Evolutionary conservation across 2,797 vertebrate genomes (phyloP), one percentile per base, ranked within the genome.

Genomic region (Clarias laeviceps): DNA sequence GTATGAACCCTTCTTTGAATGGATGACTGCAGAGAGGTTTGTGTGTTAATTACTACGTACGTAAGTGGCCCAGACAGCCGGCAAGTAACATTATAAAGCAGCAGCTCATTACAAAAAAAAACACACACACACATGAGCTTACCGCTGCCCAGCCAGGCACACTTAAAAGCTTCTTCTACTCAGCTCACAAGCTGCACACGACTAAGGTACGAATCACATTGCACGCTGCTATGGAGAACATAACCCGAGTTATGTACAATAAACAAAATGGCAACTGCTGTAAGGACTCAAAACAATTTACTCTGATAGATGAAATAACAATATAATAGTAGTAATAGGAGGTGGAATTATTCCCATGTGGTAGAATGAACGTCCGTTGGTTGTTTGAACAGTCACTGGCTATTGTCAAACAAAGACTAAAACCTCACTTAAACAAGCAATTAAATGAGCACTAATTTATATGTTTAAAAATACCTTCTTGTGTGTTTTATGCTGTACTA

Each of bases 71-170:
- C 86, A 85, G 86, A 79, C 84, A 81, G 84, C 34, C 84, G 80
- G 61, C 85, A 29, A 84, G 62, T 50, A 85, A 34, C 62, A 50
- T 84, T 90, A 90, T 89, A 83, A 81, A 85, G 69, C 84, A 83
- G 82, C 72, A 65, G 37, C 82, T 90, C 73, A 84, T 87, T 85
- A 86, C 84, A 82, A 59, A 88, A 62, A 0, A 45, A 45, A 6
- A 40, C 7, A 40, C 40, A 40, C 45, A 69, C 76, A 61, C 72
- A 86, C 65, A 65, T 66, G 72, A 37, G 64, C 65, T 80, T 27
- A 74, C 45, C 66, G 37, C 72, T 82, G 77, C 70, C 32, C 77
- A 83, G 79, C 66, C 73, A 64, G 32, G 68, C 72, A 79, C 50
- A 81, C 76, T 82, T 57, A 29, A 77, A 59, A 45, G 74, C 29